These are phyloP conservation scores for Platysteira castanea DNA, from an alignment of 2,113 vertebrate genomes.

Conservation along the genomic window DNA sequence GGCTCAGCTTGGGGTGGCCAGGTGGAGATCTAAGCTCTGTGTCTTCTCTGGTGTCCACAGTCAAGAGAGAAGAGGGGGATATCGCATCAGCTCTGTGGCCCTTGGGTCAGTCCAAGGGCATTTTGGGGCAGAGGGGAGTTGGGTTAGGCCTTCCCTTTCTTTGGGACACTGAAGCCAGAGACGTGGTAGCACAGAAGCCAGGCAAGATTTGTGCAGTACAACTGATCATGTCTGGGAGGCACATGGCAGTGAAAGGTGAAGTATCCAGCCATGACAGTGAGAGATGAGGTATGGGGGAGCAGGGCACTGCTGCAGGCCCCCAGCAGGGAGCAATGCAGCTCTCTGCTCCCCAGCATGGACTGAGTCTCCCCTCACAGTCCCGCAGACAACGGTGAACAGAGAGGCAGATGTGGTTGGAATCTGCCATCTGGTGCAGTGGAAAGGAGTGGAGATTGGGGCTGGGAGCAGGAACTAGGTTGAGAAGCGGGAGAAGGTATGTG, in stretches of 20 bases:
- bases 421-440: background rate
- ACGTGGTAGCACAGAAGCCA: background rate
- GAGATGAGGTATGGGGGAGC: background rate
- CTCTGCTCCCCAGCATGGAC: background rate
- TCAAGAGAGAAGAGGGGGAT: background rate
- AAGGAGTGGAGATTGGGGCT: background rate
- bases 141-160: background rate
- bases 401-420: background rate
- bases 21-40: background rate
- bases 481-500: background rate
- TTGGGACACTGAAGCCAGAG: background rate
- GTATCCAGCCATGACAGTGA: background rate
- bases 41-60: background rate
- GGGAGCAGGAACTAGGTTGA: background rate
- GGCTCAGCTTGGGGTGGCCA: background rate
- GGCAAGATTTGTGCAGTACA: background rate
- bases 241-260: background rate
- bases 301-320: background rate
- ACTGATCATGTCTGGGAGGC: background rate
- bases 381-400: accelerated
- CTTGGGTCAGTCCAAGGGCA: background rate
- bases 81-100: background rate
- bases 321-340: background rate
- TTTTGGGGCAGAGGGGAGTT: background rate
- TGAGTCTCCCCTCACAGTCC: background rate